phyloP scores from a whole-genome alignment of 2,113 vertebrate species.

The Pterocles gutturalis region DNA sequence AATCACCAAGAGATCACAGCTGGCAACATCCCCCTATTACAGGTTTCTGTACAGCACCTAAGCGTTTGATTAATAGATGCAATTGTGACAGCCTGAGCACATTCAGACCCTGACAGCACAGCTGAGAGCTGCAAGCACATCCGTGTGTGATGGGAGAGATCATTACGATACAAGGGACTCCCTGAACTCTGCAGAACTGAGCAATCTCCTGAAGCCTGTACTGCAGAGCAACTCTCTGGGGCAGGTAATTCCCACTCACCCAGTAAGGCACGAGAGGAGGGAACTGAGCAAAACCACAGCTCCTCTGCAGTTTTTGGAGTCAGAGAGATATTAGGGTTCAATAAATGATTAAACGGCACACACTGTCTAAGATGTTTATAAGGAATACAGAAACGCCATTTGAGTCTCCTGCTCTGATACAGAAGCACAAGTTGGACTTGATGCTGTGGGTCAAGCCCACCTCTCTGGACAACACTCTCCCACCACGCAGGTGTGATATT shows the following conservation, averaged over 20 bases:
- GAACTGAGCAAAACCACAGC: background rate
- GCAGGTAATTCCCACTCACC: background rate
- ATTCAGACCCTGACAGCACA: background rate
- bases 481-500: rapidly evolving
- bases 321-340: background rate
- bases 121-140: background rate
- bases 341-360: background rate
- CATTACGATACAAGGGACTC: rapidly evolving
- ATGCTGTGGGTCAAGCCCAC: background rate
- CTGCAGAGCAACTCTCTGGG: background rate
- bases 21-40: background rate
- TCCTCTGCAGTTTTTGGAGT: rapidly evolving
- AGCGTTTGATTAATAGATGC: background rate
- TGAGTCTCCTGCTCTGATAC: background rate
- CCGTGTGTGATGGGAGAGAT: background rate
- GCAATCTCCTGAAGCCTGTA: background rate
- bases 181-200: background rate
- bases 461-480: background rate
- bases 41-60: background rate
- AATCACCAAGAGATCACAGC: background rate
- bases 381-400: background rate
- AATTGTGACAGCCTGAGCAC: background rate
- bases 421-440: background rate
- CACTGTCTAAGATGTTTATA: background rate
- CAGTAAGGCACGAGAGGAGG: background rate